Base-by-base conservation (phyloP, 1,140 invertebrate genomes). In the Reticulitermes speratus region DNA sequence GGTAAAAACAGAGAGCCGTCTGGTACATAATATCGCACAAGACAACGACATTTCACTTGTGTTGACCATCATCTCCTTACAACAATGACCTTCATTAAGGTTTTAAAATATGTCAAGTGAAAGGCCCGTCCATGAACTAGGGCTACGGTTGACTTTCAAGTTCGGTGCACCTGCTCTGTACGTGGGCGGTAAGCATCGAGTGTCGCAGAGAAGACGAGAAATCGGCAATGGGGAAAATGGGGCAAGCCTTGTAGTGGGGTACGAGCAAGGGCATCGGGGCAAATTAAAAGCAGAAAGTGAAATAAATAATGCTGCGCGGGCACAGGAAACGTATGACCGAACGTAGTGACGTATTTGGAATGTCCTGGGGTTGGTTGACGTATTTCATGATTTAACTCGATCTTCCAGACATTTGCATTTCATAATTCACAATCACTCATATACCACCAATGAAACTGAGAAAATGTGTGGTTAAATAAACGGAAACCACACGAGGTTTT, bases 101-200 rank as follows among this genome's bases (percentile, higher is more conserved):
- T 75, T 75, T 75, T 25, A 75, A 75, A 75, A 75, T 30, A 75
- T 75, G 65, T 75, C 65, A 75, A 75, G 65, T 75, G 65, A 75
- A 75, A 75, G 65, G 65, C n/a, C 65, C n/a, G 14, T 75, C n/a
- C 9, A 8, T 30, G n/a, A 75, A 75, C 25, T 75, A 75, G 65
- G 65, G n/a, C 65, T 75, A 0, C 25, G 7, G n/a, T 16, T 1
- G 52, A 55, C 65, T 75, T 75, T 30, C 65, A n/a, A 30, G 65
- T 30, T 30, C 25, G 65, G 65, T 75, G 65, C 65, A 14, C 9
- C 25, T 75, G 65, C 6, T 25, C 65, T 25, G 8, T 25, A 14
- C 11, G 65, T 75, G 65, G 65, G n/a, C 3, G 65, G n/a, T n/a
- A 30, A 55, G 52, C 52, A 30, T 75, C 65, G n/a, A 30, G n/a